Conservation (phyloP, 2,888 invertebrate genomes). For the Caenorhabditis sp. region DNA sequence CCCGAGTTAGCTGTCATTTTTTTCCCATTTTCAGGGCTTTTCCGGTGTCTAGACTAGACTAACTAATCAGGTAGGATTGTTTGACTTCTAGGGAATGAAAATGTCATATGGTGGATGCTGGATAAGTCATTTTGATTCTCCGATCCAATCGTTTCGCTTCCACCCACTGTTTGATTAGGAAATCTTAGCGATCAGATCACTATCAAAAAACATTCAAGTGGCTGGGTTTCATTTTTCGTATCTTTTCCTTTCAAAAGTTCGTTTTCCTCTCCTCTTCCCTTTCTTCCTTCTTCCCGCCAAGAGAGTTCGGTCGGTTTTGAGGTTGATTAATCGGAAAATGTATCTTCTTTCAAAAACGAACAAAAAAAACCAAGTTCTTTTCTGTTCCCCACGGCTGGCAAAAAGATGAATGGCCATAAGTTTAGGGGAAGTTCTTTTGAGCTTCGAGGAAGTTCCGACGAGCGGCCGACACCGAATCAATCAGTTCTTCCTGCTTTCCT, state of each 20-base stretch:
- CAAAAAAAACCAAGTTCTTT: conserved; percentile 38
- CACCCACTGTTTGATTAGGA: conserved; percentile 41
- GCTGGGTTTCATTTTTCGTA: conserved; percentile 3
- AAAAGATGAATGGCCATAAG: conserved; percentile 56
- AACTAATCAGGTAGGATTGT: not conserved
- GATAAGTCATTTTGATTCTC: too few relatives aligned
- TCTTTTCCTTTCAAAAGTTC: not conserved
- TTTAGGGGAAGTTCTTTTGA: conserved; percentile 23
- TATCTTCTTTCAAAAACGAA: conserved; percentile 29
- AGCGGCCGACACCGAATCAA: conserved; percentile 23
- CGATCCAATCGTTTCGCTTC: conserved; percentile 2
- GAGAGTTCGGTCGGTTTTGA: conserved; percentile 19
- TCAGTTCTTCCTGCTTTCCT: conserved; percentile 41
- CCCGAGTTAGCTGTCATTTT: conserved; percentile 1
- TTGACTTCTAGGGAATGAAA: not conserved
- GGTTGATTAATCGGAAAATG: conserved; percentile 62
- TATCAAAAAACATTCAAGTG: conserved; percentile 55
- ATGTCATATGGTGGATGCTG: not conserved
- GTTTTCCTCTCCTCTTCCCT: not conserved
- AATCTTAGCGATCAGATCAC: conserved; percentile 27
- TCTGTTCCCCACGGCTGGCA: too few relatives aligned
- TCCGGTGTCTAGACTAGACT: not conserved
- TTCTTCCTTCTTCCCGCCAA: not conserved
- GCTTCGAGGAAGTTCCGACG: conserved; percentile 25
- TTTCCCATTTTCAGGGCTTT: not conserved